Conservation (phyloP, 2,888 invertebrate genomes). For the Rotaria macrura region DNA sequence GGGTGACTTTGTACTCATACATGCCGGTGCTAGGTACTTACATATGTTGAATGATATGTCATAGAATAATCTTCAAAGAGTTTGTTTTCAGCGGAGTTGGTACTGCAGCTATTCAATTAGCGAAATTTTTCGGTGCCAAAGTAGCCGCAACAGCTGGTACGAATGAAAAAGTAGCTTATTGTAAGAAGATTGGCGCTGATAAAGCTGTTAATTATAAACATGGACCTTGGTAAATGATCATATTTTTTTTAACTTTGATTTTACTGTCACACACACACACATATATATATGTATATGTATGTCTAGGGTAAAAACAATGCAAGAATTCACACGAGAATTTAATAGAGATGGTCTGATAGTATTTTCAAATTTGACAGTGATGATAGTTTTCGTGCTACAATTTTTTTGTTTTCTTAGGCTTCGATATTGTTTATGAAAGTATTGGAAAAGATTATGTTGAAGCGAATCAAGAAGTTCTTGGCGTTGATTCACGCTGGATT, state of each 20-base stretch:
- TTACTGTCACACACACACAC: background rate
- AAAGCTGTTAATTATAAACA: slow-evolving; percentile 48
- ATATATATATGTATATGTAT: no score
- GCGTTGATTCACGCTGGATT: slow-evolving; percentile 48
- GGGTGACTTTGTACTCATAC: background rate
- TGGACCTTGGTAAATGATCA: slow-evolving; percentile 34
- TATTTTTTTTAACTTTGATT: slow-evolving; percentile 37
- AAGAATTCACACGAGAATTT: background rate
- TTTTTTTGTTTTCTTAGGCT: slow-evolving; percentile 41
- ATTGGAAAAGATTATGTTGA: slow-evolving; percentile 48
- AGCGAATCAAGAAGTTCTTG: slow-evolving; percentile 42
- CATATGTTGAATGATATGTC: slow-evolving; percentile 38
- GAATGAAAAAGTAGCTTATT: slow-evolving; percentile 41
- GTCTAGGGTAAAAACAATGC: background rate
- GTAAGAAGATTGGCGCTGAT: slow-evolving; percentile 43
- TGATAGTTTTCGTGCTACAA: background rate
- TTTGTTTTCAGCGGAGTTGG: slow-evolving; percentile 51
- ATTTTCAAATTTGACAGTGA: background rate
- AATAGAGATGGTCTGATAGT: background rate
- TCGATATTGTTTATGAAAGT: slow-evolving; percentile 49
- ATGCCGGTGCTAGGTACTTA: slow-evolving; percentile 39
- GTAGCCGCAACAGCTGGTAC: slow-evolving; percentile 47
- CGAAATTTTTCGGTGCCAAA: slow-evolving; percentile 39
- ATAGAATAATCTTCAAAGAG: slow-evolving; percentile 44
- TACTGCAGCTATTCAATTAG: slow-evolving; percentile 48